phyloP scores from a whole-genome alignment of 53 echinoderm and acorn worm genomes.

The Antedon mediterranea region DNA sequence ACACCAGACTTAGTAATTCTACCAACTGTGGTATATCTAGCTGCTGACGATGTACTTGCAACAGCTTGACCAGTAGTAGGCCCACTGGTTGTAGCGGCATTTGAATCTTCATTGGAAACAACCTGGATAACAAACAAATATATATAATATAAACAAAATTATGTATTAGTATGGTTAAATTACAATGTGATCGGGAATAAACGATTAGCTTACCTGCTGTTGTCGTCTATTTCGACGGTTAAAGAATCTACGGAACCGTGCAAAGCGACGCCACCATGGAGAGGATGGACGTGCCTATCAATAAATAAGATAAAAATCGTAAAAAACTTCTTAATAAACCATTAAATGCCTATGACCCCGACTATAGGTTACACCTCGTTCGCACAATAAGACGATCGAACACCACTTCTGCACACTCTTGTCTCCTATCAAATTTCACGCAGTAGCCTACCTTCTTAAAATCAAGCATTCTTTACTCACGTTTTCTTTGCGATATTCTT shows the following conservation, averaged over 20 bases:
- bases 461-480: neutral
- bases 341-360: too few relatives aligned
- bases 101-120: too few relatives aligned
- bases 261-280: neutral
- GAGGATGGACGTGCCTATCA: neutral
- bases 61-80: neutral
- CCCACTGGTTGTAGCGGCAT: neutral
- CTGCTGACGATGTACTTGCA: neutral
- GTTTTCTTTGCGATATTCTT: neutral
- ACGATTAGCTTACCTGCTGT: neutral
- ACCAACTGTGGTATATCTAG: neutral
- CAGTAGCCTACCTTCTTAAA: too few relatives aligned
- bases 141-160: too few relatives aligned
- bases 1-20: neutral
- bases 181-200: neutral
- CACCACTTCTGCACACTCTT: too few relatives aligned
- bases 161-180: neutral
- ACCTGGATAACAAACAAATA: too few relatives aligned
- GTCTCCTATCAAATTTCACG: too few relatives aligned
- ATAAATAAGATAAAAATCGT: neutral
- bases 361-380: neutral
- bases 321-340: too few relatives aligned
- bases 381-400: too few relatives aligned
- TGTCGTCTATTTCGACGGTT: neutral
- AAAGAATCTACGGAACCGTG: neutral